phyloP scores from a whole-genome alignment of 2,888 invertebrate species.

The Philhelius pedissequus region DNA sequence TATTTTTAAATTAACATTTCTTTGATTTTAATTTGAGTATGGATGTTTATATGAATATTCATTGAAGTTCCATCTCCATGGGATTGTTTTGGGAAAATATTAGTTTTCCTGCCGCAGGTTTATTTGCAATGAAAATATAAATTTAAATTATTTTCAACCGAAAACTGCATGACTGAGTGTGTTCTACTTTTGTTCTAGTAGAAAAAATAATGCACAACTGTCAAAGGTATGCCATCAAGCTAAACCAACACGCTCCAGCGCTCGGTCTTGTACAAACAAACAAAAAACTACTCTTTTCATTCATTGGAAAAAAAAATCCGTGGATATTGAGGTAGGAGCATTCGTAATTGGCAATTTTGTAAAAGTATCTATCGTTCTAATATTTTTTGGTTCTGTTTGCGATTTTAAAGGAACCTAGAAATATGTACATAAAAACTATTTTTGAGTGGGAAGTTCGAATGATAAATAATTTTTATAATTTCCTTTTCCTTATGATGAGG shows the following conservation, averaged over 20 bases:
- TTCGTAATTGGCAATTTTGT: neutral
- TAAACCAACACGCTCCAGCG: neutral
- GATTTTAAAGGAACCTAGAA: neutral
- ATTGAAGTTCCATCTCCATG: neutral
- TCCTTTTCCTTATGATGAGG: neutral
- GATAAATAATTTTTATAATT: neutral
- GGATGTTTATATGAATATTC: neutral
- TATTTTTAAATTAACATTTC: neutral
- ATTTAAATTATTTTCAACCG: neutral
- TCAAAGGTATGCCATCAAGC: slow-evolving; percentile 3
- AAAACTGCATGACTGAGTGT: neutral
- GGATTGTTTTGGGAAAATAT: slow-evolving; percentile 1
- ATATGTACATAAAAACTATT: neutral
- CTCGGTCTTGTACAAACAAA: no score
- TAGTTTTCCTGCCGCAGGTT: neutral
- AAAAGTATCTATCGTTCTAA: neutral
- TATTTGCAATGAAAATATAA: slow-evolving; percentile 13
- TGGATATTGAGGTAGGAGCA: neutral
- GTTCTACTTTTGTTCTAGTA: neutral
- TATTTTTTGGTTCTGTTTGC: neutral
- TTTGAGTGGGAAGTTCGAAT: neutral
- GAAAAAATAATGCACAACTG: neutral
- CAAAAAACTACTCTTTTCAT: neutral
- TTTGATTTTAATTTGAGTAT: neutral
- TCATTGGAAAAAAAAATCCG: no score